These are phyloP conservation scores for Drosophila triauraria DNA, from an alignment of 1,140 invertebrate genomes.

Conservation along the genomic window DNA sequence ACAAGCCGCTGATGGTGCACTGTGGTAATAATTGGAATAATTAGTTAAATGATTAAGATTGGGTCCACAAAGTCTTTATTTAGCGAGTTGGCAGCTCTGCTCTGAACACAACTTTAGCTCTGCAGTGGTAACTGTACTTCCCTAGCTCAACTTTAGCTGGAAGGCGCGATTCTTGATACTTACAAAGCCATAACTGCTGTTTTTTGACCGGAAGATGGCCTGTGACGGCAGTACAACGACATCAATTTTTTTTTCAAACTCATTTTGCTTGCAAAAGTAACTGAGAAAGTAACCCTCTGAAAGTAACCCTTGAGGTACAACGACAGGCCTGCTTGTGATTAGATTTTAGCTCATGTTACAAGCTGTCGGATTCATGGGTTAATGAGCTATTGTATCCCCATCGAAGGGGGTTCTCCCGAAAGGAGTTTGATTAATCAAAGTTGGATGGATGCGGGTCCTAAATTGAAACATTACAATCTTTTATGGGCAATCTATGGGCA, in stretches of 20 bases:
- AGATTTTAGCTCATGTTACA: constrained; percentile 16
- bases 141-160: too few relatives aligned
- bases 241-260: constrained; percentile 47
- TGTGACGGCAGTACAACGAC: constrained; percentile 13
- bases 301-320: constrained; percentile 1
- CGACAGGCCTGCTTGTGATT: constrained; percentile 5
- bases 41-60: neutral
- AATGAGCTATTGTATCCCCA: constrained; percentile 44
- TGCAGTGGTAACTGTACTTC: neutral
- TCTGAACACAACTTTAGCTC: neutral
- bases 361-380: constrained; percentile 5
- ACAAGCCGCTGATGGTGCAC: constrained; percentile 46
- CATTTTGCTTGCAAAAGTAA: constrained; percentile 34
- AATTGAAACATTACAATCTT: constrained; percentile 53
- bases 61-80: neutral
- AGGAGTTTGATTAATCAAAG: constrained; percentile 43
- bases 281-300: neutral
- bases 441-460: constrained; percentile 43
- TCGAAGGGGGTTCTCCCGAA: constrained; percentile 11
- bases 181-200: constrained; percentile 41
- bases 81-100: too few relatives aligned
- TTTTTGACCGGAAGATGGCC: constrained; percentile 21
- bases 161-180: constrained; percentile 9
- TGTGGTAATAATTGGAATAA: constrained; percentile 14
- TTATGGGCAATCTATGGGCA: constrained; percentile 54